Evolutionary conservation across 2,797 vertebrate genomes (phyloP), one percentile per base, ranked within the genome.

Genomic region (Takifugu ocellatus): DNA sequence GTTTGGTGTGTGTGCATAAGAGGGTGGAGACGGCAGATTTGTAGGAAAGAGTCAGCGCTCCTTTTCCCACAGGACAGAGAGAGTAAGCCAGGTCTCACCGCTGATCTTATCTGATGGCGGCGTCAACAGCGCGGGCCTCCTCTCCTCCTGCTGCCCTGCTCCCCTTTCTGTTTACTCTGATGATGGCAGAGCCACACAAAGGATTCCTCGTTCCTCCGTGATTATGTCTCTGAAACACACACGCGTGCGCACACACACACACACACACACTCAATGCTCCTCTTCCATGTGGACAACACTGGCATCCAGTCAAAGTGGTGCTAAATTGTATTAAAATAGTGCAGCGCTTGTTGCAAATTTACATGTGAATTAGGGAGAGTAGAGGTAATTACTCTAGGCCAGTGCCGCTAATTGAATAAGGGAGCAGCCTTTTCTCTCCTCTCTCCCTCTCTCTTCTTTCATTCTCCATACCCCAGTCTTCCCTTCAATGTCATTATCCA

Each of bases 251-350:
- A 68, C 61, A 65, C 61, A 66, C 60, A 53, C 51, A 46, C 49
- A 49, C 46, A 57, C 62, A 65, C 44, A 52, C 53, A 72, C 67
- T 70, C 47, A 65, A 39, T 64, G 62, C 64, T 70, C 53, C 52
- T 68, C 59, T 66, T 81, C 51, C 55, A 56, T 67, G 75, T 61
- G 56, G 72, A 69, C 70, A 63, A 62, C 59, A 77, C 83, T 89
- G 86, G 82, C 88, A 85, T 79, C 72, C 72, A 79, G 79, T 88
- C 84, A 88, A 88, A 84, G 78, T 82, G 86, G 69, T 33, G 72
- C 77, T 85, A 87, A 91, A 90, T 89, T 83, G 83, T 79, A 91
- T 90, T 90, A 90, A 89, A 89, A 90, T 81, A 85, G 87, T 87
- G 86, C 88, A 84, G 85, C 56, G 80, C 84, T 88, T 64, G 78